These are phyloP conservation scores for Corydoras maculifer DNA, from an alignment of 2,113 vertebrate species.

Conservation along the genomic window DNA sequence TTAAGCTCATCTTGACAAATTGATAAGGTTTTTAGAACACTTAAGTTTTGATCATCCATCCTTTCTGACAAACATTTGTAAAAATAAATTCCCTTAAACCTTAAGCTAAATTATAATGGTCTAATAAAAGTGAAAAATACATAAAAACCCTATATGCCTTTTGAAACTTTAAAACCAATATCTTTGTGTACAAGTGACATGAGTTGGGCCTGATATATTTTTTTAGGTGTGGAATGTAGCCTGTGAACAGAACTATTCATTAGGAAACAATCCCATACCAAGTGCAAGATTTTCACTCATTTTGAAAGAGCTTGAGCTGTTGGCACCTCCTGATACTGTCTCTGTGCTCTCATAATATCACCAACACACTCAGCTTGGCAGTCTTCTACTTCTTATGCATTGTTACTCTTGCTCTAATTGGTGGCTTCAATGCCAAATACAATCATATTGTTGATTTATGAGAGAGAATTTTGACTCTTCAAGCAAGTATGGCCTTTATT, in stretches of 20 bases:
- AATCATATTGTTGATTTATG: conserved; percentile 40
- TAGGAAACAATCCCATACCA: conserved; percentile 31
- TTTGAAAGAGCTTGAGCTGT: conserved; percentile 32
- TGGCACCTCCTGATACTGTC: conserved; percentile 38
- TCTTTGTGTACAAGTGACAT: conserved; percentile 8
- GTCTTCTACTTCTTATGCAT: conserved; percentile 34
- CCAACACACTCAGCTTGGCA: conserved; percentile 33
- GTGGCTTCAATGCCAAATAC: conserved; percentile 32
- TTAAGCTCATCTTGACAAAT: too few species aligned
- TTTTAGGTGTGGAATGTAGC: conserved; percentile 33
- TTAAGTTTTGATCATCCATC: too few species aligned
- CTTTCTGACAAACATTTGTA: too few species aligned
- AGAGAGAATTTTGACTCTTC: conserved; percentile 34
- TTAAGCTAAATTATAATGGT: too few species aligned
- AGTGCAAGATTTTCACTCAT: conserved; percentile 22
- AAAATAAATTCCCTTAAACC: too few species aligned
- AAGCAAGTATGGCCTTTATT: conserved; percentile 32
- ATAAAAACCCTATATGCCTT: too few species aligned
- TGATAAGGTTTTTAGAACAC: too few species aligned
- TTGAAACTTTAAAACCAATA: neutral
- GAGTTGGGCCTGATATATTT: conserved; percentile 22
- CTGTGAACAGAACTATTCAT: conserved; percentile 34
- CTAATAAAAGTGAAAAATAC: too few species aligned
- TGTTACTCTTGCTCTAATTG: conserved; percentile 44
- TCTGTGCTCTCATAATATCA: conserved; percentile 38